Base-by-base conservation (phyloP, 2,113 vertebrate genomes). In the Rhea pennata region DNA sequence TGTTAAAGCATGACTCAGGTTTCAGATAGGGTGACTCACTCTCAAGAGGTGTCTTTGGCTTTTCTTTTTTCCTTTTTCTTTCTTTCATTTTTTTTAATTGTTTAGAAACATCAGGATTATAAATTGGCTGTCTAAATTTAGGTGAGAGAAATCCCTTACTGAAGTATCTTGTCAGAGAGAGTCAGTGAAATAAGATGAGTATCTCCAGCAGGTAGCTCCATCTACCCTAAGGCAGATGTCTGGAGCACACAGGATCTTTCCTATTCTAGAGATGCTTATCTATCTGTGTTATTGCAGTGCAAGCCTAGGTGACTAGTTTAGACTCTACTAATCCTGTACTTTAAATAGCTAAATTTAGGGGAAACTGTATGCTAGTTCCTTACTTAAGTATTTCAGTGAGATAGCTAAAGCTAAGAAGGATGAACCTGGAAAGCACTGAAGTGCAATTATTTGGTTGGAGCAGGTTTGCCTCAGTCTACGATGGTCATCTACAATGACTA, bases 1-100 rank as follows among this genome's bases (percentile, higher is more conserved):
- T 9, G 36, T 67, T 92, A 84, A 93, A 93, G 78, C 75, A 93
- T 94, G 93, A 95, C 75, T 96, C 93, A 96, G 92, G 71, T 97
- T 95, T 93, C 75, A 91, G 78, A 80, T 66, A 67, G 67, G 50
- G 53, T 95, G 93, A 96, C 26, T 96, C 91, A 92, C 26, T 95
- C 58, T 66, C 53, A 82, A 81, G 46, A 75, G 70, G 39, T 24
- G 20, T 62, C 67, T 94, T 94, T 92, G 39, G 81, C 44, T 76
- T 95, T 36, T 36, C 36, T 36, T 36, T 36, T 36, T 36, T 36
- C 36, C 36, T 36, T 36, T 36, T 36, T 36, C 36, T 36, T 36
- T 36, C 36, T 36, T 36, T 36, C 36, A 36, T 36, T 36, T 87
- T 89, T 89, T 23, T 95, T 95, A 97, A 96, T 91, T 89, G 29